Conservation (phyloP, 1,140 invertebrate species). For the Metopolophium dirhodum region DNA sequence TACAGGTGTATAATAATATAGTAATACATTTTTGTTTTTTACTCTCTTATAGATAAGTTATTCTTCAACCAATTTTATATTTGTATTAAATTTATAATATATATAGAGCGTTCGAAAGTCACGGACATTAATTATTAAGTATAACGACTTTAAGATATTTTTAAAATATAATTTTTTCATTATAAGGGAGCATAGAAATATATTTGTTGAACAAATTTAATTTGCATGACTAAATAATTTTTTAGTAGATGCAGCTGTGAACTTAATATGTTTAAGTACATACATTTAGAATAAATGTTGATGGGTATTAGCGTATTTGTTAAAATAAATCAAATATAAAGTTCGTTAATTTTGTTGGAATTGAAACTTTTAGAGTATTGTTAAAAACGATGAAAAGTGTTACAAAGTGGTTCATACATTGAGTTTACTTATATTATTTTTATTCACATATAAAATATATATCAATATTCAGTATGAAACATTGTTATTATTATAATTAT, state of each 20-base stretch:
- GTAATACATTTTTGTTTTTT: not conserved
- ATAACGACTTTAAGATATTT: not conserved
- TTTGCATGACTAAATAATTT: not conserved
- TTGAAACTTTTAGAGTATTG: not conserved
- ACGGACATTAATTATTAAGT: not conserved
- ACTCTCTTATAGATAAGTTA: not conserved
- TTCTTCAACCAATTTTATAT: not conserved
- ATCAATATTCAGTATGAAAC: not conserved
- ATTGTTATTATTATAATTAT: conserved; percentile 26
- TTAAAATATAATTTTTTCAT: not conserved
- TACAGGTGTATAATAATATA: not conserved
- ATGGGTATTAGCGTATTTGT: not conserved
- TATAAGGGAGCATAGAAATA: not conserved
- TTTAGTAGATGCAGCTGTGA: not conserved
- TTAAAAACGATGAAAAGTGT: not conserved
- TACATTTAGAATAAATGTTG: not conserved
- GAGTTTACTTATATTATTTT: not conserved
- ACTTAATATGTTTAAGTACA: not conserved
- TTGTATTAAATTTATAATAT: not conserved
- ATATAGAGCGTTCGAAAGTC: not conserved
- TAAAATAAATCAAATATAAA: not conserved
- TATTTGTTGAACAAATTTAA: not conserved
- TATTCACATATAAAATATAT: not conserved
- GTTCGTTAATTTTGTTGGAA: not conserved
- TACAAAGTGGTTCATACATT: not conserved